phyloP scores from a whole-genome alignment of 1,140 invertebrate species.

The Drosophila ficusphila region DNA sequence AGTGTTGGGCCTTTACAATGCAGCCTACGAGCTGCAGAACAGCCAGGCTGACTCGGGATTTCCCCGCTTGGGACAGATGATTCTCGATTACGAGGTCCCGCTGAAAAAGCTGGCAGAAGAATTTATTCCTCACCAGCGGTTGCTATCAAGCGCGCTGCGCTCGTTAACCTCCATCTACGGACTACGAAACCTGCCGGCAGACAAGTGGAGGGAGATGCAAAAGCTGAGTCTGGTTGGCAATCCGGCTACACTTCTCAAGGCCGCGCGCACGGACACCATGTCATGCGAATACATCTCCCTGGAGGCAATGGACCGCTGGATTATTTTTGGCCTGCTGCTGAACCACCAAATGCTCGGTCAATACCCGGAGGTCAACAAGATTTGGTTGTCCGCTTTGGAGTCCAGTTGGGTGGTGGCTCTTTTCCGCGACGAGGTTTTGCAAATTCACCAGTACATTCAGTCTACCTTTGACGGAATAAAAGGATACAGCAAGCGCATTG shows the following conservation, averaged over 20 bases:
- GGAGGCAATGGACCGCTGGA: constrained; percentile 98
- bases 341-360: constrained; percentile 92
- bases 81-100: constrained; percentile 98
- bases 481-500: constrained; percentile 95
- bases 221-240: constrained; percentile 97
- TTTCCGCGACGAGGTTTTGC: constrained; percentile 98
- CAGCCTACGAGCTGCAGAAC: constrained; percentile 98
- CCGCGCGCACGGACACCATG: constrained; percentile 97
- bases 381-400: constrained; percentile 96
- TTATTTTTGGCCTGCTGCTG: constrained; percentile 96
- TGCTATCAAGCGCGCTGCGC: constrained; percentile 92
- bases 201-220: constrained; percentile 96
- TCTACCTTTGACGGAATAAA: constrained; percentile 97
- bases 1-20: constrained; percentile 98
- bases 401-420: constrained; percentile 97
- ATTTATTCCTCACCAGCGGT: constrained; percentile 96
- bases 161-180: constrained; percentile 95
- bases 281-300: constrained; percentile 98
- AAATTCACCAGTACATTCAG: constrained; percentile 97
- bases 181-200: constrained; percentile 95
- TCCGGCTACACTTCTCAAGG: constrained; percentile 95
- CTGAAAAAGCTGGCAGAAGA: constrained; percentile 98
- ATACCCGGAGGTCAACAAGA: constrained; percentile 92
- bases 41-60: constrained; percentile 96
- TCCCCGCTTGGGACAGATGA: constrained; percentile 97